Evolutionary conservation across 92 coral and sea anemone genomes (phyloP).

Genomic region (Montipora capitata): DNA sequence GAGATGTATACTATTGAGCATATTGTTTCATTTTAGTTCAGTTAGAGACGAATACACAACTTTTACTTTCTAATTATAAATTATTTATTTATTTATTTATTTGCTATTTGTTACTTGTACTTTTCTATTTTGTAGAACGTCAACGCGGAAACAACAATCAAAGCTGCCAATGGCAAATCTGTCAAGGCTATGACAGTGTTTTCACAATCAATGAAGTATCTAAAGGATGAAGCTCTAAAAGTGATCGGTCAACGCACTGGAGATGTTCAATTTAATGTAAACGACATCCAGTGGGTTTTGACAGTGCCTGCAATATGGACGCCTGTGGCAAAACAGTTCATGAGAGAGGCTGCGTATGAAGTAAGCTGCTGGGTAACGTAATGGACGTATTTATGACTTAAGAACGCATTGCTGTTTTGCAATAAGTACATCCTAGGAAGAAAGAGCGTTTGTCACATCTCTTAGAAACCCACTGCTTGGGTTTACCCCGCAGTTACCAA

Average conservation of each 20-base stretch:
- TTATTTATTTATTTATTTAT: too few species aligned
- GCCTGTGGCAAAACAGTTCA: conserved; percentile 75
- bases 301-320: conserved; percentile 81
- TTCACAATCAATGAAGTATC: conserved; percentile 51
- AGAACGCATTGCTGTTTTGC: too few species aligned
- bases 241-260: conserved; percentile 54
- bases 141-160: conserved; percentile 40
- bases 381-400: too few species aligned
- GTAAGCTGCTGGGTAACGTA: not conserved
- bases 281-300: conserved; percentile 72
- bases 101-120: not conserved
- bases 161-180: conserved; percentile 53
- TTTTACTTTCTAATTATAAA: too few species aligned
- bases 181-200: conserved; percentile 65
- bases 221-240: conserved; percentile 56
- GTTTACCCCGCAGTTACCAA: too few species aligned
- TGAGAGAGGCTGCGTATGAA: conserved; percentile 70
- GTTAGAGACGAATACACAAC: too few species aligned
- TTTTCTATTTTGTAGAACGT: conserved; percentile 13
- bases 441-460: too few species aligned
- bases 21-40: too few species aligned
- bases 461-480: too few species aligned
- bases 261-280: conserved; percentile 15
- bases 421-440: too few species aligned
- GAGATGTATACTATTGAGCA: too few species aligned